Evolutionary conservation across 2,888 invertebrate genomes (phyloP), one percentile per base, ranked within the genome.

Genomic region (Tuta absoluta): DNA sequence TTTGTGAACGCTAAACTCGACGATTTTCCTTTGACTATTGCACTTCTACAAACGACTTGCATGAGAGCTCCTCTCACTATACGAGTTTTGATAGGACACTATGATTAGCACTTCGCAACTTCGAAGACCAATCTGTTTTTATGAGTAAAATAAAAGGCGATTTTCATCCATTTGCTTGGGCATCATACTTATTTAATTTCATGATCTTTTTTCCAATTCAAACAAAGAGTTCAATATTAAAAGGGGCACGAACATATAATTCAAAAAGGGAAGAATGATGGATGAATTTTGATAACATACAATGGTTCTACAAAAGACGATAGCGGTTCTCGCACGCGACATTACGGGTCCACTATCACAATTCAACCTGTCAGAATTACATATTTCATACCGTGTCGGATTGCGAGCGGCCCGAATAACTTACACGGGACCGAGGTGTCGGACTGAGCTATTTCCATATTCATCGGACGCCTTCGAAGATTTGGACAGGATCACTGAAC

Each of bases 1-100:
- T 85, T 85, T 83, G 77, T 80, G 49, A 75, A 77, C 56, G 75
- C 77, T 71, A 56, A 63, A 69, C 67, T 68, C 63, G 61, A 37
- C 61, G 41, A 63, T 62, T 68, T 38, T 62, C 62, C 67, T 69
- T 65, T 68, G 71, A 70, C 66, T 66, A 69, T 74, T 67, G 67
- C 69, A 66, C 72, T 73, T 69, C 71, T 78, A 74, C 68, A 70
- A 74, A 71, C 67, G 65, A 64, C 67, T 71, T 69, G 71, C 68
- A 65, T 72, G 68, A 70, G 53, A 49, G 62, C 41, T 49, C 41
- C 61, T 41, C 24, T 8, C 33, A 33, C 24, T 17, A 49, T 48
- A 37, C 60, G 41, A 61, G 48, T n/a, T 61, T 49, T 61, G 61
- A 61, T 62, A 66, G 68, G 64, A 62, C 63, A 58, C 28, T 69